phyloP scores from a whole-genome alignment of 2,113 vertebrate genomes.

The Laterallus jamaicensis region DNA sequence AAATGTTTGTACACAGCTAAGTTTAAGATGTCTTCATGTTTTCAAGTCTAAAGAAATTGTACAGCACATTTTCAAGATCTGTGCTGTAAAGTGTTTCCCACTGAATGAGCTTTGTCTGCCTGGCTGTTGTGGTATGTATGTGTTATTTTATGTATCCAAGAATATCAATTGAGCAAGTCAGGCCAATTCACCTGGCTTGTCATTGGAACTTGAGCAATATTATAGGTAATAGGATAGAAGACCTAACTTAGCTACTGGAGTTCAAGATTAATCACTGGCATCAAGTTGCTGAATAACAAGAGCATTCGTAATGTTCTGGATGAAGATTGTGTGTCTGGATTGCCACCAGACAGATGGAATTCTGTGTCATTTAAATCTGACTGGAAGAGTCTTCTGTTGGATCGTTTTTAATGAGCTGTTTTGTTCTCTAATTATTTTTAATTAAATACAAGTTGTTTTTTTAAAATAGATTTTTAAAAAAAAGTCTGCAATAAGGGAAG shows the following conservation, averaged over 20 bases:
- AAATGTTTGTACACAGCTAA: not conserved
- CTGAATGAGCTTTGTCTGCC: not conserved
- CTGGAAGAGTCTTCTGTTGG: not conserved
- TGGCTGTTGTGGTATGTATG: not conserved
- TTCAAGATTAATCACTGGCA: not conserved
- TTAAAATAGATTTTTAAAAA: not conserved
- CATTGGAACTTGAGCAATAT: not conserved
- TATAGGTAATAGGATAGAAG: not conserved
- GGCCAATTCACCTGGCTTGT: not conserved
- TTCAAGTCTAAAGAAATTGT: not conserved
- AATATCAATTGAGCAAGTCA: not conserved
- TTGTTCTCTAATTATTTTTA: slow-evolving; percentile 8
- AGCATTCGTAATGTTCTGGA: not conserved
- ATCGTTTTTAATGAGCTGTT: not conserved
- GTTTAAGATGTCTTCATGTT: not conserved
- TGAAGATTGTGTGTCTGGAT: not conserved
- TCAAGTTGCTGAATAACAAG: not conserved
- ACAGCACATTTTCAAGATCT: not conserved
- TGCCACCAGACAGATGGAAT: not conserved
- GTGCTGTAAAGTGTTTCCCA: not conserved
- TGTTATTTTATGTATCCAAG: not conserved
- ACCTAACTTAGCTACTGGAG: not conserved
- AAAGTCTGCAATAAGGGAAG: not conserved
- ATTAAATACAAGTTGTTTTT: not conserved
- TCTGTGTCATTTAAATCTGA: not conserved